Percentiles rank a stretch among this genome's conserved stretches.
These are phyloP conservation scores for Crossaster papposus DNA, from an alignment of 53 echinoderm and acorn worm species.

Conservation along the genomic window DNA sequence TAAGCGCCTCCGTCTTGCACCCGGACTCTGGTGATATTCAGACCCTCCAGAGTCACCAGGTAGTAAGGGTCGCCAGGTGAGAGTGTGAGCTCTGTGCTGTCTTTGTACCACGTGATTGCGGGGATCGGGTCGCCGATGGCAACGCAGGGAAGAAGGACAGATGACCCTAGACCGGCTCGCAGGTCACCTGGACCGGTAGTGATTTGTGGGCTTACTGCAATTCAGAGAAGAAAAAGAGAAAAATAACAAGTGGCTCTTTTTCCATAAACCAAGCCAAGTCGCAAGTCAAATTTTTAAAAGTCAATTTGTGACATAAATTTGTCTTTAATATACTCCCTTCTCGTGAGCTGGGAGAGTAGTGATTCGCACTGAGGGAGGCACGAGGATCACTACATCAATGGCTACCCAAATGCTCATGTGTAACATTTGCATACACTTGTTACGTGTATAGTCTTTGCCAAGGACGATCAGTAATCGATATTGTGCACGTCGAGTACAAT, in stretches of 20 bases:
- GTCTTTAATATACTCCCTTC: no score
- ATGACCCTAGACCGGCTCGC: slow-evolving; percentile 61
- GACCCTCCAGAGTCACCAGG: slow-evolving; percentile 76
- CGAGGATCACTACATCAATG: no score
- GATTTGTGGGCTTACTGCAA: slow-evolving; percentile 86
- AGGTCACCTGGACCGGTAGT: slow-evolving; percentile 66
- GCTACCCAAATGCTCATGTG: no score
- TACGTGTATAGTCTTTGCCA: no score
- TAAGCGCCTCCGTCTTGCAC: slow-evolving; percentile 75
- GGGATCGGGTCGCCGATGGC: slow-evolving; percentile 86
- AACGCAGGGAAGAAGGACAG: slow-evolving; percentile 71
- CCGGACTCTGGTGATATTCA: slow-evolving; percentile 64
- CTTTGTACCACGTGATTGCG: slow-evolving; percentile 79
- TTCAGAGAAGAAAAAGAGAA: not conserved
- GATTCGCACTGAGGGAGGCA: no score
- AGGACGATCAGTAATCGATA: no score
- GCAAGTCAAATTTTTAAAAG: no score
- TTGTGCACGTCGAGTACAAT: no score
- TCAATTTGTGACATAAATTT: no score
- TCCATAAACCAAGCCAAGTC: no score
- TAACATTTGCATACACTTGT: no score
- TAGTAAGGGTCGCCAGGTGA: slow-evolving; percentile 63
- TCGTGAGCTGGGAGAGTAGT: no score
- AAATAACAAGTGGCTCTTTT: not conserved
- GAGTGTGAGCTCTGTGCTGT: slow-evolving; percentile 58